phyloP scores from a whole-genome alignment of 2,113 vertebrate species.

The Ptilorrhoa leucosticta region DNA sequence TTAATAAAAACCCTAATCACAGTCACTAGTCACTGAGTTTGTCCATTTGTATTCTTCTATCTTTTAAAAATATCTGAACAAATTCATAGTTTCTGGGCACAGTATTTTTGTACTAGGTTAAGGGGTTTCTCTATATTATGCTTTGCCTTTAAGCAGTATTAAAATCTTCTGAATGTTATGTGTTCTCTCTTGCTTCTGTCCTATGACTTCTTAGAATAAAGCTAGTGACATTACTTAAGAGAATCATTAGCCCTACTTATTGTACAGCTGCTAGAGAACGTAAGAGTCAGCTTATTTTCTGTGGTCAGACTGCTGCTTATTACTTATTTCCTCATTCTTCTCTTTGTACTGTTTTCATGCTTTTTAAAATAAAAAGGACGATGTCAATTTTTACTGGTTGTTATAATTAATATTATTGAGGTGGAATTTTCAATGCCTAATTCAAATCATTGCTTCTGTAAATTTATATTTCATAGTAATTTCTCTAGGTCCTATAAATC shows the following conservation, averaged over 20 bases:
- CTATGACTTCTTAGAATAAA: background rate
- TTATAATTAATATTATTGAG: background rate
- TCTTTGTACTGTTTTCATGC: conserved; percentile 48
- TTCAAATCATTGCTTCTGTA: background rate
- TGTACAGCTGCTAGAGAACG: background rate
- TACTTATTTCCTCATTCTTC: background rate
- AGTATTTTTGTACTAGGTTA: conserved; percentile 75
- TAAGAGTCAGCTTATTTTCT: background rate
- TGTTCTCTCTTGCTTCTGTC: background rate
- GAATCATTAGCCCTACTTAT: background rate
- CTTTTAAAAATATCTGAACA: conserved; percentile 70
- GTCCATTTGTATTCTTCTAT: conserved; percentile 64
- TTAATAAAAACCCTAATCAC: conserved; percentile 48
- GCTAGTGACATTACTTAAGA: background rate
- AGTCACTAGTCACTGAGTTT: conserved; percentile 65
- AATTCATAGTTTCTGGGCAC: conserved; percentile 72
- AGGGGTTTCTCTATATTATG: conserved; percentile 62
- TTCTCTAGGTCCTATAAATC: background rate
- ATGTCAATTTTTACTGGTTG: background rate
- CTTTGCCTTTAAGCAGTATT: conserved; percentile 42
- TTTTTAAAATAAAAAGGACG: conserved; percentile 66
- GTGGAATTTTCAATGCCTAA: background rate
- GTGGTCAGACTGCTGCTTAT: background rate
- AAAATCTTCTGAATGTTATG: background rate
- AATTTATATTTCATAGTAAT: background rate